phyloP scores from a whole-genome alignment of 2,113 vertebrate species.

The Petroica traversi region DNA sequence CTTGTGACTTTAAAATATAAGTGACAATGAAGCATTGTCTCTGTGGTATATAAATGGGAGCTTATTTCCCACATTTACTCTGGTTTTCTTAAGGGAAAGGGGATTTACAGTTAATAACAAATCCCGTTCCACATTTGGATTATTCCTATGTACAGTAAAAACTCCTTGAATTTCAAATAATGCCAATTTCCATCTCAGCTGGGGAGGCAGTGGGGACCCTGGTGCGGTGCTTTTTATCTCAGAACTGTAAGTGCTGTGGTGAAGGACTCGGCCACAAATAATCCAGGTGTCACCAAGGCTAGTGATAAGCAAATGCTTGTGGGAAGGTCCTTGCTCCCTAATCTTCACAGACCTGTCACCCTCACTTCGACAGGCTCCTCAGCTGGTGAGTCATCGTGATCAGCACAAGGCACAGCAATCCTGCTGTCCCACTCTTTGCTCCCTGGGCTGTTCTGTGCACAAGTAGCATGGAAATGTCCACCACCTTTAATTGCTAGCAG shows the following conservation, averaged over 20 bases:
- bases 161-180: constrained; percentile 63
- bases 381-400: background rate
- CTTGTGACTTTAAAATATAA: constrained; percentile 35
- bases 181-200: constrained; percentile 44
- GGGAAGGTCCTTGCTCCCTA: background rate
- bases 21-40: constrained; percentile 21
- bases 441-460: background rate
- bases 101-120: constrained; percentile 65
- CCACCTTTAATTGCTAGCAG: background rate
- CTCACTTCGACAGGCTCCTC: background rate
- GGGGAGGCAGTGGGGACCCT: background rate
- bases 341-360: background rate
- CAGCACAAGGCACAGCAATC: background rate
- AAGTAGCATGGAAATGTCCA: background rate
- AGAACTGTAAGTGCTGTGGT: background rate
- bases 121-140: constrained; percentile 45
- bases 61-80: constrained; percentile 56
- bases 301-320: background rate
- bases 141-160: constrained; percentile 55
- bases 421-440: background rate
- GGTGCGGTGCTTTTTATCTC: background rate
- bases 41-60: constrained; percentile 34
- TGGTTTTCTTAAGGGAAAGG: constrained; percentile 41
- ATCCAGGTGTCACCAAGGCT: background rate
- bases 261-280: constrained; percentile 19